These are phyloP conservation scores for Galemys pyrenaicus DNA, from an alignment of 2,113 vertebrate species.

Conservation along the genomic window DNA sequence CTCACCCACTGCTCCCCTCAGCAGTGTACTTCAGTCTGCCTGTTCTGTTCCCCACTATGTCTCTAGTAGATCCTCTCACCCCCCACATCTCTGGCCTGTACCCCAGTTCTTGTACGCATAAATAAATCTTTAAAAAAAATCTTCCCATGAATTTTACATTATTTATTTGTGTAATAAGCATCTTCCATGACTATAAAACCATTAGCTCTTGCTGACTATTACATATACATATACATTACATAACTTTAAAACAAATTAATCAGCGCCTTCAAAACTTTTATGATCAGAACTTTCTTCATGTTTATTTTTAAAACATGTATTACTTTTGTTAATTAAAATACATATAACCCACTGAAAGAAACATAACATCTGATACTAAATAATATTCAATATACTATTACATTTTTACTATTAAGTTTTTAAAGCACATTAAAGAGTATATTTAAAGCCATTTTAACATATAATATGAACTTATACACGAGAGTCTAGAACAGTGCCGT, in stretches of 20 bases:
- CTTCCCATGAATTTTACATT: neutral
- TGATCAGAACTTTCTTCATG: neutral
- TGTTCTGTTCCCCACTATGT: no score
- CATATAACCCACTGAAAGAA: neutral
- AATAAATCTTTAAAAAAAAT: conserved; percentile 36
- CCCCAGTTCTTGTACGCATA: no score
- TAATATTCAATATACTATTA: neutral
- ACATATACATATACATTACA: no score
- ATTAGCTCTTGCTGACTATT: neutral
- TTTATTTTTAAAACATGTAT: neutral
- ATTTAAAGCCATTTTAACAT: neutral
- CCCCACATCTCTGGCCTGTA: no score
- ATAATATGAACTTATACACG: neutral
- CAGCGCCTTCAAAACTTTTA: conserved; percentile 3
- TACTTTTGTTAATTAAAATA: conserved; percentile 2
- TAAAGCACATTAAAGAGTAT: neutral
- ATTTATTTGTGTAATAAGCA: conserved; percentile 35
- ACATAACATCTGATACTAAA: neutral
- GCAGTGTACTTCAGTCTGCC: no score
- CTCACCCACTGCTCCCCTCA: no score
- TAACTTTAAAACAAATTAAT: conserved; percentile 21
- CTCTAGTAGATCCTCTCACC: no score
- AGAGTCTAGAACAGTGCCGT: neutral
- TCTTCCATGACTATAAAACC: conserved; percentile 34
- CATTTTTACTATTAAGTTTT: neutral